A percentile compares a stretch with the other conserved stretches of the same genome.
These are phyloP conservation scores for Ellobium chinense DNA, from an alignment of 2,888 invertebrate genomes.

Conservation along the genomic window DNA sequence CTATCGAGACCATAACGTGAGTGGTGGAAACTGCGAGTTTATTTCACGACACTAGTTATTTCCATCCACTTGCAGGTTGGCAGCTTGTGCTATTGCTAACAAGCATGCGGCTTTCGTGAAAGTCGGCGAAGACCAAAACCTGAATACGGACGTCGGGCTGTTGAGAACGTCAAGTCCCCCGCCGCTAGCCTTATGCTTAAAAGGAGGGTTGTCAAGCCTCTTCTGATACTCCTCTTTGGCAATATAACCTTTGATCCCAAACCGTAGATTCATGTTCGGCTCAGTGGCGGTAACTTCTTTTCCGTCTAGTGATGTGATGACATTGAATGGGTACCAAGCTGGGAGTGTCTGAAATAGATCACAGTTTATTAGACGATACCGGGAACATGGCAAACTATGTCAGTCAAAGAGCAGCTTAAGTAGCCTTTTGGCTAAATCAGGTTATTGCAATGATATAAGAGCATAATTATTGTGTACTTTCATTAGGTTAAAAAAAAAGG, in stretches of 20 bases:
- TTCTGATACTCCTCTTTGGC: slow-evolving; percentile 22
- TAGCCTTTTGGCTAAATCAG: no score
- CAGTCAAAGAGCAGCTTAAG: no score
- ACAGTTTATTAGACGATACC: no score
- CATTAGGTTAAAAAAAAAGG: no score
- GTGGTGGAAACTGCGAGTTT: no score
- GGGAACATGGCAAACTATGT: no score
- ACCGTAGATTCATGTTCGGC: not conserved
- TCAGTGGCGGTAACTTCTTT: not conserved
- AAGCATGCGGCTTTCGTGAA: slow-evolving; percentile 36
- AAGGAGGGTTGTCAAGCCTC: slow-evolving; percentile 6
- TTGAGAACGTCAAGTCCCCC: slow-evolving; percentile 1
- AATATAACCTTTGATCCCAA: slow-evolving; percentile 35
- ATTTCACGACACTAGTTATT: not conserved
- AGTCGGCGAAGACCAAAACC: slow-evolving; percentile 44
- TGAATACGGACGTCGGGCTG: slow-evolving; percentile 21
- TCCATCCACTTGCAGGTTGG: slow-evolving; percentile 26
- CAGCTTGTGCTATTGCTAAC: slow-evolving; percentile 40
- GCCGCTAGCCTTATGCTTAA: not conserved
- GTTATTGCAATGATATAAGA: no score
- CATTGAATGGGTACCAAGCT: slow-evolving; percentile 11
- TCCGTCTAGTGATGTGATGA: slow-evolving; percentile 1
- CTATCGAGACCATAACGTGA: no score
- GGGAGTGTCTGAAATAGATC: slow-evolving; percentile 27
- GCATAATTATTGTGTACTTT: no score